Evolutionary conservation across 2,113 vertebrate genomes (phyloP), one percentile per base, ranked within the genome.

Genomic region (Brachypteracias leptosomus): DNA sequence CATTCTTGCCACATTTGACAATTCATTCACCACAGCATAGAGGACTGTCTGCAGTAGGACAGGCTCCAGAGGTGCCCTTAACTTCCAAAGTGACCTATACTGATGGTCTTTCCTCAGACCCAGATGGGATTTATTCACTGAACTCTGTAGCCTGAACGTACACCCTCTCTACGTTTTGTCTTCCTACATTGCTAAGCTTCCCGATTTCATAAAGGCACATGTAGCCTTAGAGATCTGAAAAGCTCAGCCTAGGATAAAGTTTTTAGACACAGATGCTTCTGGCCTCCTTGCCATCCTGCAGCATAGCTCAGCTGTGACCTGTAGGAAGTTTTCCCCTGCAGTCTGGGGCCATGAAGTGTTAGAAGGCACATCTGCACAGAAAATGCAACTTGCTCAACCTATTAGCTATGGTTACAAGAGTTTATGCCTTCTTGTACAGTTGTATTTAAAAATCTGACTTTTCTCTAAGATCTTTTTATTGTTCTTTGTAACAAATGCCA

Each of bases 221-320:
- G n/a, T 9, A 73, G 26, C 17, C 35, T 81, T 54, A 62, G 70
- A 84, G 40, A 73, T 19, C 13, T 7, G 11, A n/a, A 36, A n/a
- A 58, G 3, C 59, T 66, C 68, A 73, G 13, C 25, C 77, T 51
- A 47, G 47, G 55, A 38, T 24, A 4, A 66, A 40, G 38, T 61
- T 68, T 66, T 58, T 24, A 40, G 51, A n/a, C 24, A 3, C 0
- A 10, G 2, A 8, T 0, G 1, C 49, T 70, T 36, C 74, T 59
- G 52, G 9, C 67, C n/a, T 46, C 24, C 75, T 36, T 70, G n/a
- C 61, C n/a, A 20, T 12, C 14, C 63, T n/a, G 42, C 36, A 63
- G n/a, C 3, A 12, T 25, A 28, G 33, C 38, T 57, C 66, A 67
- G 71, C 51, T 81, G 49, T 5, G 7, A 18, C 21, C 38, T 31